Percentiles rank a stretch among this genome's conserved stretches.
Evolutionary conservation across 2,888 invertebrate species (phyloP).

Genomic region (Melinaea marsaeus): DNA sequence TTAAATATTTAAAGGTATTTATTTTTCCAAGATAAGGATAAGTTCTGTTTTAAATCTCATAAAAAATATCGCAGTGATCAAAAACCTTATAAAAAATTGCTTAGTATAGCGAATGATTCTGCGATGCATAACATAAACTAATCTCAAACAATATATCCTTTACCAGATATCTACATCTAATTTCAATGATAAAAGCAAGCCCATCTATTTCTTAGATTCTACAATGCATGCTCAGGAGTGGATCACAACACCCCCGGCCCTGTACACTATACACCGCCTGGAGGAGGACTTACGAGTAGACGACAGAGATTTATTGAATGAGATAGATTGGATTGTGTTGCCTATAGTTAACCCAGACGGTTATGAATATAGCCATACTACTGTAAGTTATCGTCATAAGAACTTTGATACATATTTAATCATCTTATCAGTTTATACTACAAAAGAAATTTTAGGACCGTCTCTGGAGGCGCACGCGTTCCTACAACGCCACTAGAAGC

Average conservation of each 20-base stretch:
- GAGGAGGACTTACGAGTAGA: conserved; percentile 65
- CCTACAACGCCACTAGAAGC: conserved; percentile 36
- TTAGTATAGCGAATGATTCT: not conserved
- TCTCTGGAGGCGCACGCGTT: conserved; percentile 51
- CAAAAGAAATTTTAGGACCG: conserved; percentile 36
- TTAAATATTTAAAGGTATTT: conserved; percentile 76
- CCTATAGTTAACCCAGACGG: conserved; percentile 86
- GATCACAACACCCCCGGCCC: conserved; percentile 79
- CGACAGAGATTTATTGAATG: conserved; percentile 67
- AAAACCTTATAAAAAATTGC: too few relatives aligned
- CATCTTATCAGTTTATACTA: not conserved
- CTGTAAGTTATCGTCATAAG: conserved; percentile 40
- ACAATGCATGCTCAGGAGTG: conserved; percentile 83
- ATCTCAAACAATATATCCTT: not conserved
- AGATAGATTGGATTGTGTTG: conserved; percentile 81
- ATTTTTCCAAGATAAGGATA: too few relatives aligned
- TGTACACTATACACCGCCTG: conserved; percentile 78
- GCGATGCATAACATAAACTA: not conserved
- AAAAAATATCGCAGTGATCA: too few relatives aligned
- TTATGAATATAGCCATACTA: conserved; percentile 79
- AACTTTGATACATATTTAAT: not conserved
- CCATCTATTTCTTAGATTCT: conserved; percentile 74
- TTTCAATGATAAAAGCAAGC: conserved; percentile 56
- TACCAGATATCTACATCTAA: conserved; percentile 77
- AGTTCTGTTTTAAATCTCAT: too few relatives aligned